Conservation (phyloP, 1,140 invertebrate genomes). For the Drosophila repletoides region DNA sequence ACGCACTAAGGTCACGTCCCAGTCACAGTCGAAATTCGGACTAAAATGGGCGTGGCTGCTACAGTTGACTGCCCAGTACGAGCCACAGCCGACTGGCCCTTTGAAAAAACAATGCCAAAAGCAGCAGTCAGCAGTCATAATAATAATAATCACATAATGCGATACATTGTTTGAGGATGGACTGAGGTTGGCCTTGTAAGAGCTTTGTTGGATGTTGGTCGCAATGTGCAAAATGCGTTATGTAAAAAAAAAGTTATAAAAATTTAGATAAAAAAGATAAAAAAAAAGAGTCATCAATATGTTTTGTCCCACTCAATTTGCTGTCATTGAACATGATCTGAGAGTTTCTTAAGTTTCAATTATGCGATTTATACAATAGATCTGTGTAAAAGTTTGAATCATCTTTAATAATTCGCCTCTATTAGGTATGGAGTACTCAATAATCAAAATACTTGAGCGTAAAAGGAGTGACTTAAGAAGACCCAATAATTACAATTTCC, state of each 20-base stretch:
- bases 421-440: not conserved
- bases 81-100: constrained; percentile 4
- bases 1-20: constrained; percentile 72
- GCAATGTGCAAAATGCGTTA: constrained; percentile 23
- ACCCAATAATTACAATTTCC: no score
- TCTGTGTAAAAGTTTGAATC: not conserved
- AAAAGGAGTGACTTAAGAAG: no score
- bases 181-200: constrained; percentile 35
- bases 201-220: constrained; percentile 6
- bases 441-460: no score
- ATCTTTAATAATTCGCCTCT: not conserved
- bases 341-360: constrained; percentile 7
- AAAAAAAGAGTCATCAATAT: constrained; percentile 13
- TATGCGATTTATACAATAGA: constrained; percentile 1
- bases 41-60: constrained; percentile 20
- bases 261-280: not conserved
- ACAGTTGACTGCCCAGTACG: constrained; percentile 31
- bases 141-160: constrained; percentile 65
- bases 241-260: not conserved
- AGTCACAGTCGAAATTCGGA: constrained; percentile 42
- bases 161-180: constrained; percentile 38
- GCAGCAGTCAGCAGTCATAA: constrained; percentile 33
- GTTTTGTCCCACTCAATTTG: constrained; percentile 16
- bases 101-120: constrained; percentile 26
- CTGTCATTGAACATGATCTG: constrained; percentile 24